A percentile compares a stretch with the other conserved stretches of the same genome.
phyloP scores from a whole-genome alignment of 2,113 vertebrate species.

The Poicephalus gulielmi region DNA sequence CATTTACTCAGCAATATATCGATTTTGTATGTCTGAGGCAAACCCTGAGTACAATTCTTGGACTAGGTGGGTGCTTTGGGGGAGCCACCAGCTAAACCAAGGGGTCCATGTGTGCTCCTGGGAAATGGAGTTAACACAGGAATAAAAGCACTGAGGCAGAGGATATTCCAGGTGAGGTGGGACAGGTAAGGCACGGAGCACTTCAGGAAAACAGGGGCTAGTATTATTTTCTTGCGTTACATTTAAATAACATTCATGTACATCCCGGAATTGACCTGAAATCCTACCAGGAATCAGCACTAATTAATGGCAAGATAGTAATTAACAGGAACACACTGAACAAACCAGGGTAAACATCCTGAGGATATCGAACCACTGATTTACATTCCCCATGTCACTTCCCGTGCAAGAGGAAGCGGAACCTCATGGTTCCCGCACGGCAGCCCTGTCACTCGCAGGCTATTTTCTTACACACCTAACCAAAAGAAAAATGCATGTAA shows the following conservation, averaged over 20 bases:
- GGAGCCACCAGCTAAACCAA: neutral
- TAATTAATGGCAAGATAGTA: neutral
- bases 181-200: accelerated
- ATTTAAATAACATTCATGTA: neutral
- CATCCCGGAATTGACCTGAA: neutral
- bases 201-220: neutral
- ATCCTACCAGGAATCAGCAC: neutral
- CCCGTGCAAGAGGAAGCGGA: neutral
- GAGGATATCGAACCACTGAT: neutral
- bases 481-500: neutral
- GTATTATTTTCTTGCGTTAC: neutral
- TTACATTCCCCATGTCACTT: neutral
- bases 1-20: accelerated
- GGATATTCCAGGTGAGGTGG: neutral
- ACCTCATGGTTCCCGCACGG: neutral
- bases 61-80: accelerated
- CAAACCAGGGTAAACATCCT: neutral
- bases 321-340: neutral
- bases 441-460: neutral
- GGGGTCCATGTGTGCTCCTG: neutral
- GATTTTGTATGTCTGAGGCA: accelerated
- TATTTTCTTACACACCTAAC: neutral
- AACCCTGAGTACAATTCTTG: neutral
- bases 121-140: neutral
- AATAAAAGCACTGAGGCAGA: neutral